phyloP scores from a whole-genome alignment of 2,888 invertebrate species.

The Drosophila prostipennis region DNA sequence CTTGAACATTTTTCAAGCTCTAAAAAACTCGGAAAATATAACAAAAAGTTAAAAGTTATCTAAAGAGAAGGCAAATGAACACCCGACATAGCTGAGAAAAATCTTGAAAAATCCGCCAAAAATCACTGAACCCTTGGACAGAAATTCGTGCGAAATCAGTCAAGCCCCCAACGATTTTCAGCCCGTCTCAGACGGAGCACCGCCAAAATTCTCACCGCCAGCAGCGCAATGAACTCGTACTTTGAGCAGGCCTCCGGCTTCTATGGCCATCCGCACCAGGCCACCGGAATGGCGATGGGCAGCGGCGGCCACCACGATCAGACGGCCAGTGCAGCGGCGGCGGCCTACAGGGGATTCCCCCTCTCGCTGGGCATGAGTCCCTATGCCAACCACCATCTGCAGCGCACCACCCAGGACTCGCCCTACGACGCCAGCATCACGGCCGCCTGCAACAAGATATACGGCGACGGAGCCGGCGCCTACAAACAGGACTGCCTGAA shows the following conservation, averaged over 20 bases:
- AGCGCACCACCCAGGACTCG: constrained; percentile 94
- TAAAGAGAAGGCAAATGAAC: constrained; percentile 8
- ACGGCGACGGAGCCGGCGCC: constrained; percentile 83
- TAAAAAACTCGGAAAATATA: too few relatives aligned
- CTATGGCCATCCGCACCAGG: constrained; percentile 96
- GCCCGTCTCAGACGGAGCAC: constrained; percentile 70
- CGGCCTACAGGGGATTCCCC: constrained; percentile 93
- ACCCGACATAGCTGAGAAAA: constrained; percentile 11
- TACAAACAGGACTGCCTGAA: constrained; percentile 91
- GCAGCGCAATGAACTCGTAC: constrained; percentile 93
- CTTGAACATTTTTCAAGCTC: neutral
- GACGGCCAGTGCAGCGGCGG: constrained; percentile 87
- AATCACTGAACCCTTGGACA: neutral
- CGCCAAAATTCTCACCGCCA: constrained; percentile 84
- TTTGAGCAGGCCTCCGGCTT: constrained; percentile 96
- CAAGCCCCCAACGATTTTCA: constrained; percentile 9
- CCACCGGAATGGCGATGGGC: constrained; percentile 88
- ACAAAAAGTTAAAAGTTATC: neutral
- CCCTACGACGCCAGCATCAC: constrained; percentile 96
- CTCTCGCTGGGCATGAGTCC: constrained; percentile 93
- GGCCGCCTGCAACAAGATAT: constrained; percentile 91
- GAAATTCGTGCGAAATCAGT: constrained; percentile 5
- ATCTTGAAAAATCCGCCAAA: neutral
- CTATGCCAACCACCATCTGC: constrained; percentile 91
- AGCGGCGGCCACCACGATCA: constrained; percentile 90